Evolutionary conservation across 2,797 vertebrate genomes (phyloP), one percentile per base, ranked within the genome.

Genomic region (Kryptolebias ocellatus): DNA sequence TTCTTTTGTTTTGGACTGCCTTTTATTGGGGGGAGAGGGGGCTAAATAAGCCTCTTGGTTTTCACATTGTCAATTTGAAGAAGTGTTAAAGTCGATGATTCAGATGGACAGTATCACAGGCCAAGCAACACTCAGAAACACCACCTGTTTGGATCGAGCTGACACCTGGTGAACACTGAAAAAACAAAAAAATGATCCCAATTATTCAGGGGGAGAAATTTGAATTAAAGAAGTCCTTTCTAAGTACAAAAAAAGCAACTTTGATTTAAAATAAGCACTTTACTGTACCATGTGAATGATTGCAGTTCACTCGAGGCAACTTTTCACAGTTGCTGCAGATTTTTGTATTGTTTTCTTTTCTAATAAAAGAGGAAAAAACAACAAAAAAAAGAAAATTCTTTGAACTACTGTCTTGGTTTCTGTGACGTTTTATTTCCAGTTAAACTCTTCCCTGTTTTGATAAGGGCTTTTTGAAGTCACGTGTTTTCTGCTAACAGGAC

Each of bases 241-340:
- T 63, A 75, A 74, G 64, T 83, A 90, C 63, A 84, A 80, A 80
- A 74, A 72, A 62, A 42, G 9, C 20, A 72, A 71, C 77, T 80
- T 87, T 85, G 89, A 90, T 91, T 92, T 87, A 81, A 90, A 82
- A 92, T 87, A 93, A 94, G 94, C 94, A 95, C 94, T 95, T 95
- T 95, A 95, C 93, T 93, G 92, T 94, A 93, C 92, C 90, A 92
- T 86, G 90, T 93, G 93, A 93, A 93, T 94, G 92, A 93, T 89
- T 91, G 91, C 91, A 93, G 91, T 94, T 94, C 90, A 94, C 90
- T 83, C 87, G 61, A 90, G 65, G 91, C 91, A 92, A 94, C 87
- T 85, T 89, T 90, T 92, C 86, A 91, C 87, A 60, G 90, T 93
- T 93, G 92, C 92, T 84, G 79, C 90, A 91, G 89, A 91, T 87